These are phyloP conservation scores for Rostratula benghalensis DNA, from an alignment of 2,113 vertebrate species.

Conservation along the genomic window DNA sequence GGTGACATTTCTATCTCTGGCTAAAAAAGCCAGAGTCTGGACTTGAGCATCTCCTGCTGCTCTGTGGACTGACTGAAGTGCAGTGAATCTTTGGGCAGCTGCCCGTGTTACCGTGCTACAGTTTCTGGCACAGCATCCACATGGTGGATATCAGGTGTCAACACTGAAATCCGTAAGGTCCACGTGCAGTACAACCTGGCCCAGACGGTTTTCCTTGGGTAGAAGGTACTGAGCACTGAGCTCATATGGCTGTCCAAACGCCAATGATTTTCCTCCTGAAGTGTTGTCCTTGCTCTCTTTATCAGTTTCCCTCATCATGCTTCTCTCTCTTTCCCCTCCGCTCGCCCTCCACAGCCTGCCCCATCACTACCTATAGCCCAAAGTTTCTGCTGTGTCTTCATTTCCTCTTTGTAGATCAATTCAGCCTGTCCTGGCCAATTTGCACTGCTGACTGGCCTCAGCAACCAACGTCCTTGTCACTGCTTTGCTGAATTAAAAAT, in stretches of 20 bases:
- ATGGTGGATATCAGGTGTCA: background rate
- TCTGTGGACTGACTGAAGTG: background rate
- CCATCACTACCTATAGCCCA: background rate
- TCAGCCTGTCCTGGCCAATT: slow-evolving; percentile 66
- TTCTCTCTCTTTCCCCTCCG: background rate
- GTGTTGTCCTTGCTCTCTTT: background rate
- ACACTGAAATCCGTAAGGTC: background rate
- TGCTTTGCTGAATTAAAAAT: slow-evolving; percentile 67
- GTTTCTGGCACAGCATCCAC: background rate
- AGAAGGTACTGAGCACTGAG: background rate
- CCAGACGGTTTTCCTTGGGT: background rate
- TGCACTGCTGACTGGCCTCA: slow-evolving; percentile 7
- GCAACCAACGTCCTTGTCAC: slow-evolving; percentile 57
- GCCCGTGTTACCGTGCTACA: background rate
- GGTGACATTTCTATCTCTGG: background rate
- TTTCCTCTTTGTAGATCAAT: slow-evolving; percentile 66
- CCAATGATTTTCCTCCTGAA: background rate
- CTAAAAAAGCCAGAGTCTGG: background rate
- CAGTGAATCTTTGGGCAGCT: background rate
- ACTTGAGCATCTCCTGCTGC: background rate
- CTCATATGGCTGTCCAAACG: background rate
- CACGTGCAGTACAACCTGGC: background rate
- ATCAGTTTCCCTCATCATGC: background rate
- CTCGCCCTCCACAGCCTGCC: background rate
- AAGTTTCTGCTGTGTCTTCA: slow-evolving; percentile 61